Conservation (phyloP, 2,888 invertebrate species). For the Idaea dimidiata region DNA sequence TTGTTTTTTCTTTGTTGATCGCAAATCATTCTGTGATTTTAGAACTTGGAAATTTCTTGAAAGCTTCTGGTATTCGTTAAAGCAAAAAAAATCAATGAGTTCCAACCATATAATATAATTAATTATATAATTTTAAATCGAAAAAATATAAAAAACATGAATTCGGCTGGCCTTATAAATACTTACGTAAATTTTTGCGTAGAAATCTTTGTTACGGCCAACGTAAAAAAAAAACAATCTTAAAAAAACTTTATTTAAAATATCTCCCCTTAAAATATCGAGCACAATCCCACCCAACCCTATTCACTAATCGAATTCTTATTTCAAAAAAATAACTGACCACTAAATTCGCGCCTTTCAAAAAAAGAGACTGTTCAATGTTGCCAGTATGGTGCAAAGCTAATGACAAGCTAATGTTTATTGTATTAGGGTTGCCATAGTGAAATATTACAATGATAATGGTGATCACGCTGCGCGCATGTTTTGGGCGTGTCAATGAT, state of each 20-base stretch:
- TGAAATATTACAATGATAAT: constrained; percentile 74
- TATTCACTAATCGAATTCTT: constrained; percentile 23
- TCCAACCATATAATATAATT: too few species aligned
- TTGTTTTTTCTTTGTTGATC: too few species aligned
- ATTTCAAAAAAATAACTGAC: constrained; percentile 12
- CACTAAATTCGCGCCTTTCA: constrained; percentile 19
- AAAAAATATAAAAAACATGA: too few species aligned
- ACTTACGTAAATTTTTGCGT: too few species aligned
- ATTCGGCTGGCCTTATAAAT: too few species aligned
- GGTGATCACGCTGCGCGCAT: constrained; percentile 71
- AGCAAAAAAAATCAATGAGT: too few species aligned
- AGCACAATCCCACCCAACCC: constrained; percentile 13
- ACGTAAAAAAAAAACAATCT: constrained; percentile 6
- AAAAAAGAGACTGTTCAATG: constrained; percentile 56
- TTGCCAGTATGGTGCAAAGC: constrained; percentile 66
- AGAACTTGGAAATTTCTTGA: too few species aligned
- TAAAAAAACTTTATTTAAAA: constrained; percentile 37
- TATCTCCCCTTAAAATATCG: neutral
- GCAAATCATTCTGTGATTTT: too few species aligned
- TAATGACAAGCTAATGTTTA: constrained; percentile 77
- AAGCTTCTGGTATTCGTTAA: too few species aligned
- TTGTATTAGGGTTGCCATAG: constrained; percentile 76
- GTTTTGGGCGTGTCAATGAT: constrained; percentile 75
- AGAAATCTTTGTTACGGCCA: too few species aligned
- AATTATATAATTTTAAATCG: too few species aligned